phyloP scores from a whole-genome alignment of 2,888 invertebrate species.

The Antheraea yamamai region DNA sequence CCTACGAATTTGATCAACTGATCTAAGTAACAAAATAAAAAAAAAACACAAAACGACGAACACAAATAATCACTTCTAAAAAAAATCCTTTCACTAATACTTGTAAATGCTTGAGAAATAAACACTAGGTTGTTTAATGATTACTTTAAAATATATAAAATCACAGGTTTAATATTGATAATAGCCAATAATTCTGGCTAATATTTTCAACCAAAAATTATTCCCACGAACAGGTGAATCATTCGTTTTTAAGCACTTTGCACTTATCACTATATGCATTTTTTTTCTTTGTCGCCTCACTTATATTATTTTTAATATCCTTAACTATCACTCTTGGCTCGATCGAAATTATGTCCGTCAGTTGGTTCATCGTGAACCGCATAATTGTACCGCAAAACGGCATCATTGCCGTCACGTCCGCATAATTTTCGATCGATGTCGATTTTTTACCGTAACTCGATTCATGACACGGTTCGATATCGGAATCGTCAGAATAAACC shows the following conservation, averaged over 20 bases:
- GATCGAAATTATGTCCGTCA: constrained; percentile 78
- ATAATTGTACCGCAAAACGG: constrained; percentile 77
- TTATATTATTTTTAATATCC: constrained; percentile 42
- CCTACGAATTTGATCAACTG: background rate
- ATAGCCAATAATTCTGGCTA: background rate
- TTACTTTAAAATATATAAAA: background rate
- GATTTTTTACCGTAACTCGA: constrained; percentile 78
- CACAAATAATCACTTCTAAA: background rate
- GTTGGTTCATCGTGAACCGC: constrained; percentile 68
- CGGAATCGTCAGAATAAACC: constrained; percentile 26
- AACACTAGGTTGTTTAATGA: background rate
- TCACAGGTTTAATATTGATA: background rate
- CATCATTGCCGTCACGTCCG: constrained; percentile 75
- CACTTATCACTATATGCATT: background rate
- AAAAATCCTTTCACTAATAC: background rate
- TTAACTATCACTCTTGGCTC: constrained; percentile 71
- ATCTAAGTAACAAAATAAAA: background rate
- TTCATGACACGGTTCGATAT: constrained; percentile 41
- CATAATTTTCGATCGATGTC: constrained; percentile 55
- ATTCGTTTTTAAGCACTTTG: background rate
- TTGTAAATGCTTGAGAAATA: constrained; percentile 1
- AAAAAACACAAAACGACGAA: background rate
- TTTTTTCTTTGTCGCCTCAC: background rate
- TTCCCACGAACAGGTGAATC: too few species aligned
- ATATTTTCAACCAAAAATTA: too few species aligned